A percentile compares a stretch with the other conserved stretches of the same genome.
These are phyloP conservation scores for Lamprologus sp. DNA, from an alignment of 2,113 vertebrate genomes.

Conservation along the genomic window DNA sequence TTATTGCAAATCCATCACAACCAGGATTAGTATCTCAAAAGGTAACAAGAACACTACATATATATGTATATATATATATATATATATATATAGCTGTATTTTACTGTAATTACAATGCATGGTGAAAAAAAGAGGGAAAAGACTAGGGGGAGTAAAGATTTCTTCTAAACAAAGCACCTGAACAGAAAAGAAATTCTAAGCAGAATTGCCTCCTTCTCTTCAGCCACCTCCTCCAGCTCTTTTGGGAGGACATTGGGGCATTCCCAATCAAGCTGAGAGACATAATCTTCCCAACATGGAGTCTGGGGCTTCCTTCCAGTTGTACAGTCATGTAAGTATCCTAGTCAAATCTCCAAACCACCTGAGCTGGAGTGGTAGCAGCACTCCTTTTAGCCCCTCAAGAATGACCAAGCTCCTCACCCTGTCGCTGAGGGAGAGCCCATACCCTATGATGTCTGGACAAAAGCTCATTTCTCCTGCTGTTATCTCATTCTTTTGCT, in stretches of 20 bases:
- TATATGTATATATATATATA: too few relatives aligned
- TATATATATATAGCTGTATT: not conserved
- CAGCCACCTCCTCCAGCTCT: not conserved
- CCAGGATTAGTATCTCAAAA: not conserved
- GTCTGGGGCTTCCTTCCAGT: not conserved
- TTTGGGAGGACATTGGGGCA: not conserved
- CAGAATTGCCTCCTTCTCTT: not conserved
- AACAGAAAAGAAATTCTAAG: not conserved
- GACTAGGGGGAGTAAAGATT: not conserved
- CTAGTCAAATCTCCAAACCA: not conserved
- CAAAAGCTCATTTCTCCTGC: not conserved
- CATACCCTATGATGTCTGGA: too few relatives aligned
- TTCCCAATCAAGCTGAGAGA: not conserved
- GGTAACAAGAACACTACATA: not conserved
- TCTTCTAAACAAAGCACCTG: not conserved
- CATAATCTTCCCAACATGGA: not conserved
- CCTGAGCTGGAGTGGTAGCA: not conserved
- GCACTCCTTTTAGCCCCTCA: not conserved
- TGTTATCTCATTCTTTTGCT: not conserved
- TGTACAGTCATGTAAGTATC: not conserved
- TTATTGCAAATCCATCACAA: not conserved
- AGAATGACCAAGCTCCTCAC: not conserved
- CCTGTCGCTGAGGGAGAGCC: not conserved
- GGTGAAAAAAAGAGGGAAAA: not conserved
- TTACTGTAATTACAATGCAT: not conserved